Evolutionary conservation across 2,113 vertebrate species (phyloP).

Genomic region (Toxotes chatareus): DNA sequence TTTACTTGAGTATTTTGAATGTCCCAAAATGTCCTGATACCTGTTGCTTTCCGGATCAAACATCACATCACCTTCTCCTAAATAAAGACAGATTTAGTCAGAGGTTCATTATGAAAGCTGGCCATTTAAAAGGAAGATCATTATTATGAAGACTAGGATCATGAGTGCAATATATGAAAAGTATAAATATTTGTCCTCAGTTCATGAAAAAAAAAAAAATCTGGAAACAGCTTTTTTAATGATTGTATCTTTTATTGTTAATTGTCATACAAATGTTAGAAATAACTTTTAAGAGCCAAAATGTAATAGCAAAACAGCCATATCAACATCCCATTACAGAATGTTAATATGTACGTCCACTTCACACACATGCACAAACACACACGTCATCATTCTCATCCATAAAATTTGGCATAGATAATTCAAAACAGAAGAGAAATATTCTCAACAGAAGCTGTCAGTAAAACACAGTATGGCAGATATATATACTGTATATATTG

Average conservation of each 20-base stretch:
- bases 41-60: too few species aligned
- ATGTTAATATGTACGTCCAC: slow-evolving; percentile 15
- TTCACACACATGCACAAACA: slow-evolving; percentile 23
- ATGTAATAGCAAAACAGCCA: slow-evolving; percentile 44
- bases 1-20: too few species aligned
- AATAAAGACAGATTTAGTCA: too few species aligned
- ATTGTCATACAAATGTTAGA: slow-evolving; percentile 71
- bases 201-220: not conserved
- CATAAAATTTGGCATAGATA: slow-evolving; percentile 59
- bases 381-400: slow-evolving; percentile 24
- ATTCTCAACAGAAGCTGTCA: slow-evolving; percentile 79
- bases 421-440: slow-evolving; percentile 79
- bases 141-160: not conserved
- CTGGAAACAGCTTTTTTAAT: slow-evolving; percentile 25
- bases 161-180: too few species aligned
- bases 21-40: too few species aligned
- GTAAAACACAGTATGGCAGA: slow-evolving; percentile 65
- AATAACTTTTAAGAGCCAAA: slow-evolving; percentile 58
- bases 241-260: slow-evolving; percentile 75
- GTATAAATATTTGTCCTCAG: too few species aligned
- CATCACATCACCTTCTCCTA: too few species aligned
- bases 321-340: slow-evolving; percentile 30
- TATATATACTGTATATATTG: slow-evolving; percentile 43
- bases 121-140: too few species aligned
- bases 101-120: too few species aligned